phyloP scores from a whole-genome alignment of 2,113 vertebrate genomes.

The Collichthys lucidus region DNA sequence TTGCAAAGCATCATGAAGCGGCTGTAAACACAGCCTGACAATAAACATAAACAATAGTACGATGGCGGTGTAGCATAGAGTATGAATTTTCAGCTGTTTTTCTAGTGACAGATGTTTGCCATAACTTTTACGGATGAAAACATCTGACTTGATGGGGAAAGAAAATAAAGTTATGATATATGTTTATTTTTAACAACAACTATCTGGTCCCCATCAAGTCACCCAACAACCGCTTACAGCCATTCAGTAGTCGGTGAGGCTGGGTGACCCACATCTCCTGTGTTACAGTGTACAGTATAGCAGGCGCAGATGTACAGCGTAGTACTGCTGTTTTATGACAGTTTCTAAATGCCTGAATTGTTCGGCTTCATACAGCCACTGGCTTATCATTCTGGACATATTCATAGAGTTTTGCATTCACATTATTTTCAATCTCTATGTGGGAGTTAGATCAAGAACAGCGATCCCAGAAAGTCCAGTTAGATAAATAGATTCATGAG shows the following conservation, averaged over 20 bases:
- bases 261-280: not conserved
- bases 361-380: too few relatives aligned
- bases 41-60: constrained; percentile 27
- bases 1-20: constrained; percentile 35
- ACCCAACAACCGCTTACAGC: not conserved
- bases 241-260: not conserved
- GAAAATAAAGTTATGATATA: not conserved
- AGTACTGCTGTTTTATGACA: too few relatives aligned
- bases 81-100: constrained; percentile 23
- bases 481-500: not conserved
- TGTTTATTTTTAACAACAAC: constrained; percentile 13
- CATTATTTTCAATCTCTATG: not conserved
- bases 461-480: not conserved
- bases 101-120: constrained; percentile 33
- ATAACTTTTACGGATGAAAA: constrained; percentile 18
- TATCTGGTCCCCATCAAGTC: not conserved
- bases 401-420: not conserved
- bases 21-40: constrained; percentile 41
- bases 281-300: not conserved
- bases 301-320: too few relatives aligned
- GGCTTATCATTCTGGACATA: not conserved
- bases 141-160: constrained; percentile 26
- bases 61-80: not conserved
- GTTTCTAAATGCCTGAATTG: too few relatives aligned
- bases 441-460: not conserved